A percentile compares a stretch with the other conserved stretches of the same genome.
These are phyloP conservation scores for Saccopteryx bilineata DNA, from an alignment of 2,113 vertebrate species.

Conservation along the genomic window DNA sequence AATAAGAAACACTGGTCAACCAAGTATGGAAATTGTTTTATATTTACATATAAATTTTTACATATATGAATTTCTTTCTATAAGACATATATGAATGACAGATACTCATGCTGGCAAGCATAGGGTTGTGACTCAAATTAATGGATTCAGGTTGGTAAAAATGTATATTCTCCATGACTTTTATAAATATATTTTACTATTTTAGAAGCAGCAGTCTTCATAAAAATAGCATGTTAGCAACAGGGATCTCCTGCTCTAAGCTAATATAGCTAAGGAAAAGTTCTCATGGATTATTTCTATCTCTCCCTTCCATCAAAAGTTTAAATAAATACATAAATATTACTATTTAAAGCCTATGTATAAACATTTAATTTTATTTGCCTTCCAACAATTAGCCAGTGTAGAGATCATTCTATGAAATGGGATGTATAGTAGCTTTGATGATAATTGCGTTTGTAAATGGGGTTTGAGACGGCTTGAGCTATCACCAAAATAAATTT, in stretches of 20 bases:
- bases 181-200: not conserved
- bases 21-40: not conserved
- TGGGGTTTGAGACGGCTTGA: slow-evolving; percentile 1
- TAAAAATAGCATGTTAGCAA: not conserved
- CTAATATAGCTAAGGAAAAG: not conserved
- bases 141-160: not conserved
- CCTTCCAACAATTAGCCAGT: not conserved
- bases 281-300: not conserved
- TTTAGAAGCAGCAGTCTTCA: not conserved
- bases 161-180: not conserved
- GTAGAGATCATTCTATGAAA: not conserved
- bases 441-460: slow-evolving; percentile 13
- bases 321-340: not conserved
- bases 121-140: not conserved
- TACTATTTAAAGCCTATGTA: not conserved
- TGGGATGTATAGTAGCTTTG: not conserved
- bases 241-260: not conserved
- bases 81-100: not conserved
- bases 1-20: not conserved
- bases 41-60: not conserved
- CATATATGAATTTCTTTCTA: not conserved
- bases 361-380: not conserved
- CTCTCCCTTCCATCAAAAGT: not conserved
- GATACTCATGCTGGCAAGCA: not conserved
- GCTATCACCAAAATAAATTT: slow-evolving; percentile 3